A percentile compares a stretch with the other conserved stretches of the same genome.
These are phyloP conservation scores for Peromyscus maniculatus DNA, from an alignment of 2,113 vertebrate genomes.

Conservation along the genomic window DNA sequence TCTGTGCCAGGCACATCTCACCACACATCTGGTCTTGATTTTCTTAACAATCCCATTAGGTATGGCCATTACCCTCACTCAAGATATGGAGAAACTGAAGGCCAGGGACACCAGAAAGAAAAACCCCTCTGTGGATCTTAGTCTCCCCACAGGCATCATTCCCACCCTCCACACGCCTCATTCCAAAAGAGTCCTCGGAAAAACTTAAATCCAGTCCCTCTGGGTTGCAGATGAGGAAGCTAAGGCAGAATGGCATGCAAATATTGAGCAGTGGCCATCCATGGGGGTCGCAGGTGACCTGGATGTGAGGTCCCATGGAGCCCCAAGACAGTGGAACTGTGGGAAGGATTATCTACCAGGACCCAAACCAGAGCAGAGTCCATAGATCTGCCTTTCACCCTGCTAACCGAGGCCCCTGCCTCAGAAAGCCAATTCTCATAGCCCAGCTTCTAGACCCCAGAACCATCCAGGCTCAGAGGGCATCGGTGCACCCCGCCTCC, in stretches of 20 bases:
- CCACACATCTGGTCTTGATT: neutral
- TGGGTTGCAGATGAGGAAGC: neutral
- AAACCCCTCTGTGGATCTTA: no score
- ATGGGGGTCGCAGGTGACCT: neutral
- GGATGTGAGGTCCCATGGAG: neutral
- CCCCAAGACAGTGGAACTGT: no score
- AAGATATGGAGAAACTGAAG: neutral
- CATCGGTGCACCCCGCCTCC: neutral
- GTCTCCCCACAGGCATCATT: fast-evolving
- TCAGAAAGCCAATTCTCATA: neutral
- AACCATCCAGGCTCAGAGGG: neutral
- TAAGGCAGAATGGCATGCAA: neutral
- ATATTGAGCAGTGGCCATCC: neutral
- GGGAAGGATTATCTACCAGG: neutral
- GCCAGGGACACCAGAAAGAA: no score
- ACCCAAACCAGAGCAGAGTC: fast-evolving
- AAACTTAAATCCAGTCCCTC: neutral
- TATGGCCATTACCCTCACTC: neutral
- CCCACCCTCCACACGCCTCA: neutral
- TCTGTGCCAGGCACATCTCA: neutral
- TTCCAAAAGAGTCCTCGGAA: neutral
- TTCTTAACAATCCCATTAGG: neutral
- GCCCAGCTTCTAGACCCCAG: neutral
- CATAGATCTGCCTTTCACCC: neutral
- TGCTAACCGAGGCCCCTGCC: neutral